These are phyloP conservation scores for Crenuchus spilurus DNA, from an alignment of 2,797 vertebrate genomes.

Conservation along the genomic window DNA sequence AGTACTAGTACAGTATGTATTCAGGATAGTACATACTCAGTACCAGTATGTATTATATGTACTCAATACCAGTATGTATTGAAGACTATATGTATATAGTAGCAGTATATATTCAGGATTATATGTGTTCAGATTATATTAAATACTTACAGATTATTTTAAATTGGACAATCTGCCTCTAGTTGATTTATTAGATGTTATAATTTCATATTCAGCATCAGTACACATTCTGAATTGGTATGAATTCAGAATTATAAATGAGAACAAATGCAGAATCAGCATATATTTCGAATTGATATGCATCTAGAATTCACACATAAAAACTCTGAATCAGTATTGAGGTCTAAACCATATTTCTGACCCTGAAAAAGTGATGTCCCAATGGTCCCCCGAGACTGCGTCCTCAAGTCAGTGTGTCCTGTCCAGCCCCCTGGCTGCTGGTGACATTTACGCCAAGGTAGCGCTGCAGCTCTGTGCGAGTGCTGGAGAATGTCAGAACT, in stretches of 20 bases:
- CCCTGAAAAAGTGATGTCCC: neutral
- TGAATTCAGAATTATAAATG: neutral
- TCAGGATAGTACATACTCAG: neutral
- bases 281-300: neutral
- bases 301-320: neutral
- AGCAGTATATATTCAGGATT: neutral
- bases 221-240: neutral
- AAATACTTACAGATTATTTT: neutral
- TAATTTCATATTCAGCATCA: neutral
- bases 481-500: conserved; percentile 41
- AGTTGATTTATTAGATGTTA: too few species aligned
- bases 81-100: neutral
- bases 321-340: neutral
- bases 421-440: conserved; percentile 32
- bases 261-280: neutral
- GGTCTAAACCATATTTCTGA: neutral
- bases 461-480: conserved; percentile 28
- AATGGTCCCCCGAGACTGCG: conserved; percentile 23
- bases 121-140: neutral
- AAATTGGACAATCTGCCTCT: too few species aligned
- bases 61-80: neutral
- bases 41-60: neutral
- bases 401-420: conserved; percentile 31
- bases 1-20: neutral
- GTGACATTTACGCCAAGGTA: conserved; percentile 50